Base-by-base conservation (phyloP, 2,888 invertebrate species). In the Lysandra bellargus region DNA sequence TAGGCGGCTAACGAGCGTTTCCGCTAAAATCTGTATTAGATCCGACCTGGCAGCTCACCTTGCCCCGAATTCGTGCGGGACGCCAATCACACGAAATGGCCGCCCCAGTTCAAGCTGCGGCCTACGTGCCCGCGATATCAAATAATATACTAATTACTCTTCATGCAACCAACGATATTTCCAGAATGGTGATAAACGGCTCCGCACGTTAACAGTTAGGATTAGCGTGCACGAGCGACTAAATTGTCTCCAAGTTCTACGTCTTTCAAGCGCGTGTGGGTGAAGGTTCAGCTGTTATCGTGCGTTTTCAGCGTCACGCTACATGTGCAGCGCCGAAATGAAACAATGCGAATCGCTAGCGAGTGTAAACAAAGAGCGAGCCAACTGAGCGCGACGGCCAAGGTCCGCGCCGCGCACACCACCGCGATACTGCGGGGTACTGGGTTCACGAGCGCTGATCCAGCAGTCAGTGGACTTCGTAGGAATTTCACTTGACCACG, bases 351-450 rank as follows among this genome's bases (percentile, higher is more conserved):
- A 53, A n/a, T 33, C 40, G 40, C 60, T 78, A 80, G 49, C 72
- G 61, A 69, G 64, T 30, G 75, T 69, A 75, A 78, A 64, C 33
- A 78, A 78, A 53, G 72, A 74, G 80, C 75, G 82, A 61, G 78
- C 85, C 83, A 81, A 4, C 83, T 80, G 85, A 86, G 86, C 89
- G 86, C 80, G 78, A 82, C 83, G 82, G 81, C 82, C 83, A 83
- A 83, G 82, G 83, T 80, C 78, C 23, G 76, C 53, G 94, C 95
- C 64, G 9, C 23, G 64, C 30, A 12, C 64, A 9, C 30, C 33
- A 69, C 64, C 64, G 30, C 64, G 12, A 4, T 5, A 7, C 23
- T 30, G 64, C 9, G 23, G 12, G 64, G 30, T 1, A 12, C 9
- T 9, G 12, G 64, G 30, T 1, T 4, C 23, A n/a, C 61, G 7